Evolutionary conservation across 1,140 invertebrate genomes (phyloP).

Genomic region (Hylyphantes graminicola): DNA sequence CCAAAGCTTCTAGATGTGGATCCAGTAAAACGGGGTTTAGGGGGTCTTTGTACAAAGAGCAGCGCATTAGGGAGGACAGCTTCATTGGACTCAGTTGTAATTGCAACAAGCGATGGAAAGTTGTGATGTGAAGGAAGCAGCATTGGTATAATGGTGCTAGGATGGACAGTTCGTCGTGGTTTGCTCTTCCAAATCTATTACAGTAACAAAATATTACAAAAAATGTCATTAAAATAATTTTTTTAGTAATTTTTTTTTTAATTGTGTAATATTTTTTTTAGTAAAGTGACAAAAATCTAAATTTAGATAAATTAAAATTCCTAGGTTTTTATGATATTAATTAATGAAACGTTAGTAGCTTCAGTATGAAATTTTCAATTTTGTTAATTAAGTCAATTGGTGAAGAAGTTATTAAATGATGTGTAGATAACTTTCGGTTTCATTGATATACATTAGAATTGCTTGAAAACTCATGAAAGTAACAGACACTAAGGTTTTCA

Average conservation of each 20-base stretch:
- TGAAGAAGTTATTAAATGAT: too few relatives aligned
- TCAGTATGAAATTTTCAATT: too few relatives aligned
- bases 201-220: constrained; percentile 4
- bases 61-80: constrained; percentile 80
- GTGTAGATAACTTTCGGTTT: too few relatives aligned
- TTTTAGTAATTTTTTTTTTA: constrained; percentile 10
- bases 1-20: constrained; percentile 86
- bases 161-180: constrained; percentile 93
- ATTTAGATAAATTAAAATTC: not conserved
- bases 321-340: too few relatives aligned
- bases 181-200: constrained; percentile 84
- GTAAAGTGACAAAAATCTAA: not conserved
- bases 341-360: too few relatives aligned
- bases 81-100: constrained; percentile 68
- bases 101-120: constrained; percentile 76
- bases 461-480: too few relatives aligned
- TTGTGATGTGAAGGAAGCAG: constrained; percentile 83
- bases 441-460: too few relatives aligned
- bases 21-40: constrained; percentile 88
- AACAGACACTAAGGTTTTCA: too few relatives aligned
- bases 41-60: constrained; percentile 83
- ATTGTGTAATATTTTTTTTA: not conserved
- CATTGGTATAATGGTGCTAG: constrained; percentile 93
- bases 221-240: not conserved
- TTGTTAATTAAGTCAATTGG: too few relatives aligned